Base-by-base conservation (phyloP, 2,113 vertebrate genomes). In the Choloepus hoffmanni region DNA sequence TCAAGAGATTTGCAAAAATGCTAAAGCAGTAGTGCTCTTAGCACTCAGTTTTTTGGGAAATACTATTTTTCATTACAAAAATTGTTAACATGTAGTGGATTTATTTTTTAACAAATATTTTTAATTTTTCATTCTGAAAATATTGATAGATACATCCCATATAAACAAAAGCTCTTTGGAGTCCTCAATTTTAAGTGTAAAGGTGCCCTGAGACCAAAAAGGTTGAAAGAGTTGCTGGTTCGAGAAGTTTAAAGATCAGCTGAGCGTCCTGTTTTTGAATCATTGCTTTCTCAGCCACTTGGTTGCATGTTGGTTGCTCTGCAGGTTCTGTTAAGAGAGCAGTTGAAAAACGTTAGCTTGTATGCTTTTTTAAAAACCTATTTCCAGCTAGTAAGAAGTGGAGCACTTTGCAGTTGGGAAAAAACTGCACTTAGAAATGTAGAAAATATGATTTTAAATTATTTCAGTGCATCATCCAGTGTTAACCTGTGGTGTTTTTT, bases 401-500 rank as follows among this genome's bases (percentile, higher is more conserved):
- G 24, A 93, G 28, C 40, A 2, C 2, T 73, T 83, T 33, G 53
- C 85, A 45, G 14, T 23, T 30, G 68, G 48, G 77, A 60, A 36
- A 16, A 4, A 5, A 8, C 21, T 0, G 14, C 8, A 4, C n/a
- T 63, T 30, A 86, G 50, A 73, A 53, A 62, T 45, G 36, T 15
- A 33, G 73, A 36, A 76, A 72, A 50, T 13, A 21, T 65, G 14
- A 19, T 62, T 67, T 3, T 60, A 19, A 5, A 11, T 50, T 48
- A 6, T 68, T 10, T 2, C 12, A 11, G 28, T 12, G 4, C 3
- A 2, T 11, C 36, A 50, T 50, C 16, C 2, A 7, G 3, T 12
- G 24, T 16, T 76, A 28, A 5, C 7, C 7, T 30, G 0, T 2
- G 1, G 12, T 16, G 19, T 3, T 26, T 28, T 30, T 78, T 36